Evolutionary conservation across 2,888 invertebrate species (phyloP), one percentile per base, ranked within the genome.

Genomic region (Tetrapedia diversipes): DNA sequence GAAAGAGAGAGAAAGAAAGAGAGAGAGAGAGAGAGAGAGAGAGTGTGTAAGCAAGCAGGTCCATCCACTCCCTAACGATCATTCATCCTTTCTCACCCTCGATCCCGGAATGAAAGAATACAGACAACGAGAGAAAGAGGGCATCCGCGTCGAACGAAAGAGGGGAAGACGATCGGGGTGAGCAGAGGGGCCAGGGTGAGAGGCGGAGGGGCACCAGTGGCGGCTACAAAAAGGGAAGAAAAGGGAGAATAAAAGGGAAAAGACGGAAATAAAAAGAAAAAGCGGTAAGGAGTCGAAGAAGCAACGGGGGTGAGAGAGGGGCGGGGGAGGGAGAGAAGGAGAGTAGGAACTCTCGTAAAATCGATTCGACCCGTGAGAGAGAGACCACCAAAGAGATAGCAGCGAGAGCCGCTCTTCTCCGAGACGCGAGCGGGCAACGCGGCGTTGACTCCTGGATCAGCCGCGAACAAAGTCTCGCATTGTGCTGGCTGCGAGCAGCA

Each of bases 381-480:
- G 77, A 77, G 77, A 79, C 75, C 75, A 71, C 67, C 70, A 56
- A 65, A 75, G 70, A 80, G 69, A 71, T 61, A 77, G 66, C 67
- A 69, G 70, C 39, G 57, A 41, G 74, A 70, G 67, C 70, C 65
- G 47, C 68, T 51, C 61, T 65, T 74, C 47, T 54, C 60, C 39
- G 47, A 68, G 67, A 56, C 65, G 56, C 74, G 60, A 14, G 63
- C 51, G 61, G 32, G 53, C 53, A 39, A 24, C 56, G 34, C 19
- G 53, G 34, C 22, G 45, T 10, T 14, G 2, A 22, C 54, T 54
- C 7, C 54, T 56, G 72, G 70, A 80, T 69, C 79, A 68, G 51
- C 68, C 68, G 74, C 65, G 79, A 77, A 85, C 84, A 85, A 80
- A 84, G 84, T 84, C 80, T 67, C 71, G 82, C 82, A 82, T 83